Evolutionary conservation across 2,797 vertebrate species (phyloP), one percentile per base, ranked within the genome.

Genomic region (Australoheros facetus): DNA sequence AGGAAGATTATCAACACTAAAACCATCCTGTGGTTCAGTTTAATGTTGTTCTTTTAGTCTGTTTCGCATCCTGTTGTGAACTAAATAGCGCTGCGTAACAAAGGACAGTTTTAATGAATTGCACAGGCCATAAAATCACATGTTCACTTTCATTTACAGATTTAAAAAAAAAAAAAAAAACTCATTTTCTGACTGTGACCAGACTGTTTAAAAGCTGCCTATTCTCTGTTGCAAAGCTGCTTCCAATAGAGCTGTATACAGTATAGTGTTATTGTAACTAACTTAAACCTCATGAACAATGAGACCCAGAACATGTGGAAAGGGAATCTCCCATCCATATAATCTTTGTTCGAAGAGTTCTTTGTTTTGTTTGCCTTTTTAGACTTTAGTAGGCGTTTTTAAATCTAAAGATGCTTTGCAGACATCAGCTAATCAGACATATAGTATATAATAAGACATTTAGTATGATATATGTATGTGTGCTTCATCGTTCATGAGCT

Each of bases 401-500:
- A 26, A 57, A 69, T 23, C 53, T 66, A 13, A 73, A 71, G 39
- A 48, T 11, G 10, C n/a, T 55, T 5, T 80, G 42, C 55, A 81
- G 78, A 75, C 80, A 60, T 58, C 23, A 53, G 58, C 53, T 1
- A 1, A 66, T 82, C 42, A 81, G 58, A 76, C 71, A 59, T 28
- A 19, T 11, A 56, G 30, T 30, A 7, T 58, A n/a, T 64, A 51
- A 58, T 39, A 75, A 70, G 28, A 30, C 58, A 74, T 78, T 70
- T 5, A 34, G 37, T 32, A 34, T 71, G 23, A 54, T 69, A 56
- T 39, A 73, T 0, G 1, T n/a, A 42, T 58, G 53, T 82, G 26
- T 82, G 75, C 3, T 73, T 71, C 59, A 76, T 87, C 77, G 71
- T 71, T 78, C 80, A 77, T 56, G 62, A 80, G 59, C 83, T 79